Conservation (phyloP, 2,888 invertebrate genomes). For the Cerastis rubricosa region DNA sequence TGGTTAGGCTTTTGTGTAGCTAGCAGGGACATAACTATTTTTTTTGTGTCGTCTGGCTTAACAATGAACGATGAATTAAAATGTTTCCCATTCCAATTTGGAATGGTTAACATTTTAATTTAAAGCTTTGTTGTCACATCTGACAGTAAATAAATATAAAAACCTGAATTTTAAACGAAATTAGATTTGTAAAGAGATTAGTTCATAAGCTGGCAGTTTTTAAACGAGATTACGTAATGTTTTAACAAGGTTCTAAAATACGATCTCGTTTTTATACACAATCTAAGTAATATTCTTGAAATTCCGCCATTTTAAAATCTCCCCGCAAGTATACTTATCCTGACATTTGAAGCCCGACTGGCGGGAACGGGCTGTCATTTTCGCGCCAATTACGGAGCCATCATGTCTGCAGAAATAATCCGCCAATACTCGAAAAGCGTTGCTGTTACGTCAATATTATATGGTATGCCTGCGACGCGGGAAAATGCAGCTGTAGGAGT, state of each 20-base stretch:
- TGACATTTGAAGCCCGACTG: constrained; percentile 38
- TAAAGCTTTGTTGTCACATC: constrained; percentile 15
- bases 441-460: constrained; percentile 36
- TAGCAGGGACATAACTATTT: constrained; percentile 24
- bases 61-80: constrained; percentile 16
- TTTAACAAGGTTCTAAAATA: constrained; percentile 4
- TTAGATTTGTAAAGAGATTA: constrained; percentile 31
- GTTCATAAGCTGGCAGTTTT: constrained; percentile 12
- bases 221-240: neutral
- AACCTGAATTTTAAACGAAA: constrained; percentile 19
- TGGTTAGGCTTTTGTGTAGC: constrained; percentile 29
- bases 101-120: constrained; percentile 31
- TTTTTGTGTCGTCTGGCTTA: constrained; percentile 1
- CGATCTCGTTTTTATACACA: neutral
- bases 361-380: constrained; percentile 47
- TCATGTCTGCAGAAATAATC: constrained; percentile 53
- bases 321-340: constrained; percentile 13
- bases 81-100: too few species aligned
- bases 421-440: constrained; percentile 24
- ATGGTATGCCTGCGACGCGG: constrained; percentile 24
- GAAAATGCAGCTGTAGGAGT: constrained; percentile 39
- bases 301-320: constrained; percentile 18
- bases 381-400: constrained; percentile 54
- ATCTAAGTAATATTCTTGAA: neutral
- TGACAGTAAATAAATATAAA: constrained; percentile 31